Conservation (phyloP, 1,140 invertebrate species). For the Drosophila navojoa region DNA sequence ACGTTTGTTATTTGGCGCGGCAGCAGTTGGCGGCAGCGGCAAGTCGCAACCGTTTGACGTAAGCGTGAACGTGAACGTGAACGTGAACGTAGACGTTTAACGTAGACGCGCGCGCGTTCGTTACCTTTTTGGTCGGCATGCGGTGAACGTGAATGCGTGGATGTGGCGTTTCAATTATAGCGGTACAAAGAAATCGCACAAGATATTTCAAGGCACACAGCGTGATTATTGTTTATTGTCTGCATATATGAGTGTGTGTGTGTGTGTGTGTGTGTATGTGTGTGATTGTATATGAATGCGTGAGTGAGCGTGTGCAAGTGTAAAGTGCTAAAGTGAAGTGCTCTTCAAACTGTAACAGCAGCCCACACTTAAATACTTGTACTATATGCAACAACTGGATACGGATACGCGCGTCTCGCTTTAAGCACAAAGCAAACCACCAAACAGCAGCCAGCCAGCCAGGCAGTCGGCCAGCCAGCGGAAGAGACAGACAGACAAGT, state of each 20-base stretch:
- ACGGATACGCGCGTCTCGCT: constrained; percentile 58
- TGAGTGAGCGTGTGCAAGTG: background rate
- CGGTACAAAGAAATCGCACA: constrained; percentile 14
- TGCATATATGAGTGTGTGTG: background rate
- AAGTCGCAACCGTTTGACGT: constrained; percentile 13
- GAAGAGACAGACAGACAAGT: constrained; percentile 41
- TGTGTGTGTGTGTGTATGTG: background rate
- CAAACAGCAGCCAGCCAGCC: constrained; percentile 16
- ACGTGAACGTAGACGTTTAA: no score
- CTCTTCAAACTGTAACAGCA: constrained; percentile 60
- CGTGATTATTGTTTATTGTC: constrained; percentile 29
- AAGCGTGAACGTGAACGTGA: background rate
- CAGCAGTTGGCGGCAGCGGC: constrained; percentile 36
- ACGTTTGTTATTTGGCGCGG: constrained; percentile 79
- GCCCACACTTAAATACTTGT: constrained; percentile 13
- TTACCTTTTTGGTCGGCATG: no score
- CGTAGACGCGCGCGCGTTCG: no score
- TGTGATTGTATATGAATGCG: background rate
- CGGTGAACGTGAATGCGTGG: constrained; percentile 10
- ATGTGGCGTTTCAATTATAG: constrained; percentile 23
- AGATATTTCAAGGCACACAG: constrained; percentile 18
- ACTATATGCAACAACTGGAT: constrained; percentile 72
- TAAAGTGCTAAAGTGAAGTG: constrained; percentile 60
- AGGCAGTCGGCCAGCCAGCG: constrained; percentile 21
- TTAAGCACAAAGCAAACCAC: constrained; percentile 37